Conservation (phyloP, 2,113 vertebrate species). For the Opisthocomus hoazin region DNA sequence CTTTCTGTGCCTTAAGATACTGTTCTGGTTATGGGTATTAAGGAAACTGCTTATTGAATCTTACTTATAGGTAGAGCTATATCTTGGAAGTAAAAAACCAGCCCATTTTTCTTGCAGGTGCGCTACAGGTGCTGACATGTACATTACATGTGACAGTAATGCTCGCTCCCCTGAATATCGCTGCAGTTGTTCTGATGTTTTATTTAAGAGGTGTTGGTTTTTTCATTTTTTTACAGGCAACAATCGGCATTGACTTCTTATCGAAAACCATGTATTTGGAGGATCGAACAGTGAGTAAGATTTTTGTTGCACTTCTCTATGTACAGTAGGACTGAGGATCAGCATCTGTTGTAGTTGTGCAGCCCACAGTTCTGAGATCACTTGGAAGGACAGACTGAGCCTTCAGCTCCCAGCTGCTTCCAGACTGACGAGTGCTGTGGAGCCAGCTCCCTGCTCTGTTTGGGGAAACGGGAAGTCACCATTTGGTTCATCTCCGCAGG, state of each 20-base stretch:
- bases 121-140: not conserved
- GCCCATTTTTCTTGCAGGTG: not conserved
- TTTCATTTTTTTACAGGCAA: conserved; percentile 80
- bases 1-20: not conserved
- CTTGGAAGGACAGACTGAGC: not conserved
- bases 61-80: rapidly evolving
- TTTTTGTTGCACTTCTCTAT: conserved; percentile 32
- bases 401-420: not conserved
- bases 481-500: not conserved
- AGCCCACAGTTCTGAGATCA: not conserved
- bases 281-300: conserved; percentile 95
- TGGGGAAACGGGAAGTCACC: not conserved
- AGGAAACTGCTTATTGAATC: not conserved
- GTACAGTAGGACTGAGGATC: not conserved
- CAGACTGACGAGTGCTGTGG: not conserved
- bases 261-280: conserved; percentile 99
- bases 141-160: no score
- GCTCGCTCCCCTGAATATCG: not conserved
- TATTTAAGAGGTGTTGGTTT: not conserved
- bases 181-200: not conserved
- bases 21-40: not conserved
- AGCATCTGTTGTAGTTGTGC: not conserved
- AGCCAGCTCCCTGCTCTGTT: not conserved
- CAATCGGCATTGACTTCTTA: conserved; percentile 98
- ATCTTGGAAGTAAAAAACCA: not conserved